Evolutionary conservation across 2,888 invertebrate species (phyloP), one percentile per base, ranked within the genome.

Genomic region (Drosophila maculinotata): DNA sequence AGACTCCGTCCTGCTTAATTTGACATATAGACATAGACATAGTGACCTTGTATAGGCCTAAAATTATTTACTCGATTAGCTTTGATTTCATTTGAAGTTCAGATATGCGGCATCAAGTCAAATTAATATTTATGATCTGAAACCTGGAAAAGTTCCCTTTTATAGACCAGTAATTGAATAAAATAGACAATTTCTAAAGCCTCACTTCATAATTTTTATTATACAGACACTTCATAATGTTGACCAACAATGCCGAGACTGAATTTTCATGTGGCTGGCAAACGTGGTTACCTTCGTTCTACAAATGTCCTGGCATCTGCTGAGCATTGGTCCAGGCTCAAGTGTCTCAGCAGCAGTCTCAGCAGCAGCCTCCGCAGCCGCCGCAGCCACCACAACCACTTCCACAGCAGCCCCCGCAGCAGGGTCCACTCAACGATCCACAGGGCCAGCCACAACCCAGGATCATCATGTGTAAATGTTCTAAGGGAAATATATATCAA

Each of bases 361-460:
- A 41, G 25, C 10, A 17, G 17, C 44, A 23, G 14, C 45, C n/a
- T 5, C 64, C 35, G 1, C 6, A 44, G 1, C 59, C 51, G 9
- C 69, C 15, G 20, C 20, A 20, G 20, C 20, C 20, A 2, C 49
- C 35, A 2, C 33, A 25, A 23, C 36, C 42, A 9, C 53, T 30
- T 4, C 31, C 48, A 15, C 52, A 70, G 30, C 59, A 42, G 5
- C 69, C 33, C 8, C 56, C 30, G 5, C 33, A 73, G 45, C 74
- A 66, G 1, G 81, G 81, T 10, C 82, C 82, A 12, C 73, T 77
- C 20, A 72, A 56, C 0, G 57, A 73, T 33, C 74, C 74, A 23
- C 78, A 75, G n/a, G 69, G 70, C 28, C 74, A 79, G 26, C 78
- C 78, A 58, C 79, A 77, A 12, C 80, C 70, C 9, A 76, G 42